Conservation (phyloP, 2,797 vertebrate genomes). For the Xenopus petersii region DNA sequence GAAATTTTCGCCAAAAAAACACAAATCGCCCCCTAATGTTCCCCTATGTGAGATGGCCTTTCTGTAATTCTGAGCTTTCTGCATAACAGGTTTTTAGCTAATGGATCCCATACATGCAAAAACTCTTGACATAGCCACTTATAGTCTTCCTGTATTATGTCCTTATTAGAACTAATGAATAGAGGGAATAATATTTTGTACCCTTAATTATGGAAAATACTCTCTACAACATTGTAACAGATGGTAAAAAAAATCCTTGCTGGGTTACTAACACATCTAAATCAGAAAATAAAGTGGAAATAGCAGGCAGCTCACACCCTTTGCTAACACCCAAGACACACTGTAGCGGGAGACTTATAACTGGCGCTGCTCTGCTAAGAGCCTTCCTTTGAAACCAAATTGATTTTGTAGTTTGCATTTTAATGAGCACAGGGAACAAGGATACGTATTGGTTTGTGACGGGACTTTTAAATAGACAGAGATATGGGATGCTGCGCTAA, state of each 20-base stretch:
- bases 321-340: not conserved
- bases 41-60: too few relatives aligned
- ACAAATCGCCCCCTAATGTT: too few relatives aligned
- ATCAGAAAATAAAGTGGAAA: not conserved
- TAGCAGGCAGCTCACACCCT: not conserved
- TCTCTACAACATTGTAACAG: not conserved
- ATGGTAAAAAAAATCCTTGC: not conserved
- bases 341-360: not conserved
- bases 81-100: too few relatives aligned
- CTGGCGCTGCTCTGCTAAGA: constrained; percentile 2
- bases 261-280: not conserved
- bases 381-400: constrained; percentile 10
- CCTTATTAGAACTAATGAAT: too few relatives aligned
- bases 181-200: too few relatives aligned
- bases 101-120: too few relatives aligned
- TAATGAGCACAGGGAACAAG: not conserved
- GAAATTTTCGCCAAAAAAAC: too few relatives aligned
- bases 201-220: too few relatives aligned
- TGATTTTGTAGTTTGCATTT: constrained; percentile 17
- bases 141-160: too few relatives aligned
- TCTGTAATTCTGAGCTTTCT: too few relatives aligned
- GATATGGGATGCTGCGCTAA: not conserved
- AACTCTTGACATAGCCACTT: too few relatives aligned
- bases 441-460: not conserved
- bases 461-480: constrained; percentile 6